phyloP scores from a whole-genome alignment of 2,888 invertebrate species.

The Ophraella communa region DNA sequence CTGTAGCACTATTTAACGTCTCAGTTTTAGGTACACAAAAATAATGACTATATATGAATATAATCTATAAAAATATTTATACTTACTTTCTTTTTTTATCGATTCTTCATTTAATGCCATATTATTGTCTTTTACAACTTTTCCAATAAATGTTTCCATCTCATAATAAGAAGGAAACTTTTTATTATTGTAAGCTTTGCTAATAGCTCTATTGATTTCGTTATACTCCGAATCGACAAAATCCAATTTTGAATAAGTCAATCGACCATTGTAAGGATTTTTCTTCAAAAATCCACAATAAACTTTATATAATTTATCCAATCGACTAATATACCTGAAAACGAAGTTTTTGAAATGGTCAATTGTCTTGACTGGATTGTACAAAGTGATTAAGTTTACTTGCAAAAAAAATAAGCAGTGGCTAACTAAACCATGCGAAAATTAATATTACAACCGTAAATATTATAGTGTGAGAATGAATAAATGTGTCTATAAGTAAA shows the following conservation, averaged over 20 bases:
- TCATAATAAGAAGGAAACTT: conserved; percentile 53
- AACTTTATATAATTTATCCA: conserved; percentile 46
- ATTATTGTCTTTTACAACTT: conserved; percentile 44
- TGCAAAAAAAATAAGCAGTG: too few relatives aligned
- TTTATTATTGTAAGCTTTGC: conserved; percentile 49
- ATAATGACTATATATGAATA: too few relatives aligned
- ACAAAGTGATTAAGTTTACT: neutral
- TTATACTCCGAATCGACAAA: conserved; percentile 46
- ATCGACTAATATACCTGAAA: conserved; percentile 42
- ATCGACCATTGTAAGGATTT: conserved; percentile 47
- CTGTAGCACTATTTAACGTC: too few relatives aligned
- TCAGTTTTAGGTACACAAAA: too few relatives aligned
- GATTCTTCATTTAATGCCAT: conserved; percentile 43
- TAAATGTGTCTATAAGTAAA: too few relatives aligned
- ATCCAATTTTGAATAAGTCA: conserved; percentile 46
- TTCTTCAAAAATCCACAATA: conserved; percentile 49
- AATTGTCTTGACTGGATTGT: too few relatives aligned
- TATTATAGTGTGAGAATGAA: too few relatives aligned
- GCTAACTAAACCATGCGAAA: too few relatives aligned
- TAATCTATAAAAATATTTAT: too few relatives aligned
- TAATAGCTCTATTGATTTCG: conserved; percentile 49
- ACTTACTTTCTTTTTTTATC: conserved; percentile 48
- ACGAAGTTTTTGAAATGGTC: too few relatives aligned
- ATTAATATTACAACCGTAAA: too few relatives aligned
- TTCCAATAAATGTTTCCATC: conserved; percentile 48